Base-by-base conservation (phyloP, 92 coral and sea anemone genomes). In the Zoanthus gigantus region DNA sequence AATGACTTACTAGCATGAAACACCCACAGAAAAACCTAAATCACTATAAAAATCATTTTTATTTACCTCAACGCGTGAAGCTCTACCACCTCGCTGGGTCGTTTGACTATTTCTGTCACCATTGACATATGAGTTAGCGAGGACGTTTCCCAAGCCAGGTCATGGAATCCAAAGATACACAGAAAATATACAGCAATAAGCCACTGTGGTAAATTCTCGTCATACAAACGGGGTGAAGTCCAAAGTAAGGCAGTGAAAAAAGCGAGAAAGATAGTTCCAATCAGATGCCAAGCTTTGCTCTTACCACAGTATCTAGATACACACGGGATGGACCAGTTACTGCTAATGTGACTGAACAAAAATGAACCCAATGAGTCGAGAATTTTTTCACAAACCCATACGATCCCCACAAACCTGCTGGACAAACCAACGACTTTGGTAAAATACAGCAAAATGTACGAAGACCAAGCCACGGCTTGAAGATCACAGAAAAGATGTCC, bases 51-150 rank as follows among this genome's bases (percentile, higher is more conserved):
- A 2, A 72, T 47, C 0, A 13, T 17, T 30, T 74, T 11, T n/a
- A 67, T 90, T 54, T 76, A 95, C 98, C 92, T 88, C 68, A 91
- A 66, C 15, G 94, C 96, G 23, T 94, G 94, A 0, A 95, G 91
- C 73, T 95, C 95, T 68, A 95, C 93, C 92, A 93, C 94, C 50
- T 95, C 98, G 42, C 89, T 88, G 32, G 94, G 98, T 58, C 96
- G 86, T 83, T 88, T 93, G 34, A 94, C 98, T 47, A 91, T 84
- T 72, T 89, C 98, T 3, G 98, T 88, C n/a, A 95, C 94, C 74
- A 95, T 89, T 2, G 98, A 94, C 71, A 95, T 82, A 37, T 93
- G 94, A 16, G 95, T 93, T 12, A 92, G 83, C 23, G 92, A 92
- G 0, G 96, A 66, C 4, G 92, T 60, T 10, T 90, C 85, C 95